These are phyloP conservation scores for Macaria liturata DNA, from an alignment of 2,888 invertebrate species.

Conservation along the genomic window DNA sequence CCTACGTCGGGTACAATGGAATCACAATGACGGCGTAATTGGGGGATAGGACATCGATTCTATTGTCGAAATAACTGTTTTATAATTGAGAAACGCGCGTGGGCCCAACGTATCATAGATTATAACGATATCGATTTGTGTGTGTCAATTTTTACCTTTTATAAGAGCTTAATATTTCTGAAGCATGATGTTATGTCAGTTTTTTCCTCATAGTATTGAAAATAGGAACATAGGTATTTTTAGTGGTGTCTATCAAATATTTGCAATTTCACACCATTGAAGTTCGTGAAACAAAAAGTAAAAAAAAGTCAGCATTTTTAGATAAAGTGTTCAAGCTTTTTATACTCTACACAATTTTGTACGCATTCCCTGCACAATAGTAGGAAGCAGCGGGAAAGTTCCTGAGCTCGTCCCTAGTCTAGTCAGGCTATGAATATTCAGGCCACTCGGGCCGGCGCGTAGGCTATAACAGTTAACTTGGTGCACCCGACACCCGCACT, in stretches of 20 bases:
- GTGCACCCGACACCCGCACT: constrained; percentile 50
- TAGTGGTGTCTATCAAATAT: too few species aligned
- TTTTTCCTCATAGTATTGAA: too few species aligned
- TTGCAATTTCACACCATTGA: too few species aligned
- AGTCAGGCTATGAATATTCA: constrained; percentile 70
- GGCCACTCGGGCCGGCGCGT: constrained; percentile 51
- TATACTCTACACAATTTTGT: constrained; percentile 1
- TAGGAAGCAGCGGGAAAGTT: constrained; percentile 49
- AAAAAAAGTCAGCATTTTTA: too few species aligned
- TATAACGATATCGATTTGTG: not conserved
- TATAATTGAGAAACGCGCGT: constrained; percentile 29
- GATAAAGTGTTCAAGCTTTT: too few species aligned
- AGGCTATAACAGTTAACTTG: constrained; percentile 76
- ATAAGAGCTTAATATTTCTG: too few species aligned
- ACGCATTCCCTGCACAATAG: constrained; percentile 21
- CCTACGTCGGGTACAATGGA: constrained; percentile 22
- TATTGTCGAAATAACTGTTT: constrained; percentile 29
- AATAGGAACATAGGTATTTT: too few species aligned
- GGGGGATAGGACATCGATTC: constrained; percentile 33
- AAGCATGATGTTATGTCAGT: too few species aligned
- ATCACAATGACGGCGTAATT: constrained; percentile 36
- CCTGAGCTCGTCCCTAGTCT: constrained; percentile 49
- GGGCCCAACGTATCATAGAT: constrained; percentile 5
- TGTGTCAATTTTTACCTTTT: not conserved
- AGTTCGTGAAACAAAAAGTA: too few species aligned